Conservation (phyloP, 2,113 vertebrate species). For the Eubucco bourcierii region DNA sequence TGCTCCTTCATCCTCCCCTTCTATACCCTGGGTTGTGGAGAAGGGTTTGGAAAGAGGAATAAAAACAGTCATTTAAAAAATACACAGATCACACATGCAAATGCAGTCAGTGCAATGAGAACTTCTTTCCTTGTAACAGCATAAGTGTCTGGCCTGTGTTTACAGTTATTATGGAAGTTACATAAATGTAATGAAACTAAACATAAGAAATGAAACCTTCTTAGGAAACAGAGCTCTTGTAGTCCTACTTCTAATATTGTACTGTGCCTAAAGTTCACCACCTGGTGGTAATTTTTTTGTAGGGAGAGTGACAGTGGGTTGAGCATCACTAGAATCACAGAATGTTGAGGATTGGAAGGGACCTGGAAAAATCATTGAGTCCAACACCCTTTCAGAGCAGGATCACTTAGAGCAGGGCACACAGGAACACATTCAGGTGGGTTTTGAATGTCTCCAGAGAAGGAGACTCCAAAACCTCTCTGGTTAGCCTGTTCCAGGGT, state of each 20-base stretch:
- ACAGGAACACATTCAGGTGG: too few species aligned
- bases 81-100: background rate
- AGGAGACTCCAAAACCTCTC: too few species aligned
- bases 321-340: background rate
- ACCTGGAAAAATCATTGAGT: too few species aligned
- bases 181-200: background rate
- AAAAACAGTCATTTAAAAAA: background rate
- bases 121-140: background rate
- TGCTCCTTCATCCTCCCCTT: constrained; percentile 97
- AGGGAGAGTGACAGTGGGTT: accelerated
- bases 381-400: too few species aligned
- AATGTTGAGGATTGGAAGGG: too few species aligned
- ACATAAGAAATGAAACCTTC: background rate
- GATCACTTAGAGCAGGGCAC: too few species aligned
- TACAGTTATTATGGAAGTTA: background rate
- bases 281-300: background rate
- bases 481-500: too few species aligned
- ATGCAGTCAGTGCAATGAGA: background rate
- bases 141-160: background rate
- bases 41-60: background rate
- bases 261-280: background rate
- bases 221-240: background rate
- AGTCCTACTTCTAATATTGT: background rate
- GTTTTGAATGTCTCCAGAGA: too few species aligned
- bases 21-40: constrained; percentile 83